A percentile compares a stretch with the other conserved stretches of the same genome.
phyloP scores from a whole-genome alignment of 2,113 vertebrate species.

The Sorex araneus region DNA sequence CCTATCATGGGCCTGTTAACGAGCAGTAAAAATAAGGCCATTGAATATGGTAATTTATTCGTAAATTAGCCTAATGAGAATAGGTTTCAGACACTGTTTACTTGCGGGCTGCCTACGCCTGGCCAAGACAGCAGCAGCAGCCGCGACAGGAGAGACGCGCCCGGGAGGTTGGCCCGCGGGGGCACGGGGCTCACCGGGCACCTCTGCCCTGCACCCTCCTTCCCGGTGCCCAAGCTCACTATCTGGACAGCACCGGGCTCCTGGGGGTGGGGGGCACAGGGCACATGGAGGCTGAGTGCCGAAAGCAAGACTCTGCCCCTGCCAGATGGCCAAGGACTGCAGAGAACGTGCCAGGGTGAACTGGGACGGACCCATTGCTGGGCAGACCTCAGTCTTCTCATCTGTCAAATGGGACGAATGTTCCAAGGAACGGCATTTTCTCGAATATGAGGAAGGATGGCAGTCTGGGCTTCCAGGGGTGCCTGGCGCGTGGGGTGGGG shows the following conservation, averaged over 20 bases:
- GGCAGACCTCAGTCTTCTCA: fast-evolving
- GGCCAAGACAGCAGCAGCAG: constrained; percentile 85
- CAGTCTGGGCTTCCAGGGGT: no score
- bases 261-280: not conserved
- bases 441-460: not conserved
- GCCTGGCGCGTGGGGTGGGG: not conserved
- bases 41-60: constrained; percentile 99
- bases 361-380: fast-evolving
- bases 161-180: constrained; percentile 17
- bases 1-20: constrained; percentile 98
- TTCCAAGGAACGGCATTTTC: not conserved
- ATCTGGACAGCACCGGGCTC: not conserved
- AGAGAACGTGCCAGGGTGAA: no score
- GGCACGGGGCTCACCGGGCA: not conserved
- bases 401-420: not conserved
- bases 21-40: constrained; percentile 97
- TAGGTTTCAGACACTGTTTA: constrained; percentile 94
- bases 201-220: not conserved
- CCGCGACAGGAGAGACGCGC: constrained; percentile 79
- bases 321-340: not conserved
- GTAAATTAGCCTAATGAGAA: constrained; percentile 97
- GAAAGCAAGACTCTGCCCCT: not conserved
- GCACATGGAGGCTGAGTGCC: no score
- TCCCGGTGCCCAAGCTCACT: not conserved
- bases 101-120: constrained; percentile 89